Base-by-base conservation (phyloP, 2,888 invertebrate species). In the Chironomus tentans region DNA sequence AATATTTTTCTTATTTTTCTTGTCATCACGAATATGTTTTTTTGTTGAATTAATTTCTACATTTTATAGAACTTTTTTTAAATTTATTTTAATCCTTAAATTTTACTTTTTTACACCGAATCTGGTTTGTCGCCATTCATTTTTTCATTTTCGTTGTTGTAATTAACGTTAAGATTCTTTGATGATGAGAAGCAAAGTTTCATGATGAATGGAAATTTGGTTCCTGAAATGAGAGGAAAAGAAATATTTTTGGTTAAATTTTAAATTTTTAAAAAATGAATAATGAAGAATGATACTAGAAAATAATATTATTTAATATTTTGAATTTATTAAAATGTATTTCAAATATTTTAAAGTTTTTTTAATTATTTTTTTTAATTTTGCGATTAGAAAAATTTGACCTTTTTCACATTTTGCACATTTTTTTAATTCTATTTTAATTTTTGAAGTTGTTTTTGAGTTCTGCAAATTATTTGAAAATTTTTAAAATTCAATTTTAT, bases 131-230 rank as follows among this genome's bases (percentile, higher is more conserved):
- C 77, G 78, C 84, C 84, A 79, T 83, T 82, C 80, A 83, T 83
- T 77, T 83, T 83, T 78, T 84, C 84, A 77, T 81, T 82, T 68
- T 84, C 84, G 80, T 84, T 84, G 78, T 84, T 84, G 84, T 87
- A 89, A 87, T 83, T 88, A 84, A 84, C 91, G 86, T 84, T 84
- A 83, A 84, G 83, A 81, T 83, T 84, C 81, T 84, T 84, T 78
- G 91, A 90, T 77, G 95, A 95, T 21, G 97, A 97, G 88, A 98
- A 98, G 84, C 98, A 98, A 80, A 98, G 87, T 86, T 98, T 98
- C 92, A 98, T 94, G 81, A 97, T 94, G 88, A 97, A 98, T 79
- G 98, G 98, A 85, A 96, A 96, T 87, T 97, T 97, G 79, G 96
- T 96, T 84, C 92, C 96, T 95, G 88, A 56, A 56, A 15, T 56